phyloP scores from a whole-genome alignment of 2,113 vertebrate species.

The Bufo gargarizans region DNA sequence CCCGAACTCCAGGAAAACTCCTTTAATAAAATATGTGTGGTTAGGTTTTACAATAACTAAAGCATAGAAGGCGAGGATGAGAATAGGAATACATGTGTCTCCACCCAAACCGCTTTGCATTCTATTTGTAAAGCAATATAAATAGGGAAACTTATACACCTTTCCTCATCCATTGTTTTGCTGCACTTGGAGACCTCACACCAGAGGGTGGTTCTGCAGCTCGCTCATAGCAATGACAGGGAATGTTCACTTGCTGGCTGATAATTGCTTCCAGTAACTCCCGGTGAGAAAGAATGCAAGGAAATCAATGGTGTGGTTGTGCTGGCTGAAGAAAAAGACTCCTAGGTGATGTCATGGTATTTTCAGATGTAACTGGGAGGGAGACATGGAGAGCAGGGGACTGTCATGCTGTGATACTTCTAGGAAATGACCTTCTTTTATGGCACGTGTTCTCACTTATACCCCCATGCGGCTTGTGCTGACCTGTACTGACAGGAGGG shows the following conservation, averaged over 20 bases:
- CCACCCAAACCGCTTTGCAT: not conserved
- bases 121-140: slow-evolving; percentile 4
- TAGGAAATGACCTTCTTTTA: not conserved
- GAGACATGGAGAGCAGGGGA: not conserved
- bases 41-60: not conserved
- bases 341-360: slow-evolving; percentile 20
- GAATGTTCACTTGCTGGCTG: slow-evolving; percentile 1
- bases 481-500: not conserved
- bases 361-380: not conserved
- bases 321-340: not conserved
- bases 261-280: slow-evolving; percentile 48
- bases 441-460: slow-evolving; percentile 41
- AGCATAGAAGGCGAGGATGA: not conserved
- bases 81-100: not conserved
- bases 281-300: slow-evolving; percentile 40
- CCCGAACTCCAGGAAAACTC: too few relatives aligned
- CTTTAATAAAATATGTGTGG: too few relatives aligned
- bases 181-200: not conserved
- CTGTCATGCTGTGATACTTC: slow-evolving; percentile 18
- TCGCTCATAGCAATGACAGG: not conserved
- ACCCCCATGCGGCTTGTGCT: not conserved
- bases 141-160: slow-evolving; percentile 24
- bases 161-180: slow-evolving; percentile 38
- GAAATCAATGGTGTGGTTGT: slow-evolving; percentile 36
- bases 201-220: not conserved